These are phyloP conservation scores for Castor canadensis DNA, from an alignment of 2,113 vertebrate genomes.

Conservation along the genomic window DNA sequence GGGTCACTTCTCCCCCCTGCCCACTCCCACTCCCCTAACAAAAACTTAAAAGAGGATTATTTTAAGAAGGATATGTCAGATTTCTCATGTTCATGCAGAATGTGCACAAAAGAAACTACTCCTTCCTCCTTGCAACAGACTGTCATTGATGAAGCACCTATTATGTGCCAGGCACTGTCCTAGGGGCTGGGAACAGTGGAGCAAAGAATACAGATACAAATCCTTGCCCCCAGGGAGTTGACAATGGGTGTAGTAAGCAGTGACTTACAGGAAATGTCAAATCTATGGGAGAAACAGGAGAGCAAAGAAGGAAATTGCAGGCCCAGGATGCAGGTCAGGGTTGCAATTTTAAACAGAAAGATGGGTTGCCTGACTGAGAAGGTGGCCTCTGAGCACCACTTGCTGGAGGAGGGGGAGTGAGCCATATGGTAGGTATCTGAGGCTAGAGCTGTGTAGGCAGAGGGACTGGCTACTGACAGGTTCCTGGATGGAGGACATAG, in stretches of 20 bases:
- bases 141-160: not conserved
- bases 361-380: not conserved
- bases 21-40: too few relatives aligned
- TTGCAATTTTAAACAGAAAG: not conserved
- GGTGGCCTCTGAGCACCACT: not conserved
- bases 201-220: not conserved
- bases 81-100: not conserved
- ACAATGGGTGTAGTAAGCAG: not conserved
- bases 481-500: not conserved
- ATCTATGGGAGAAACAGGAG: not conserved
- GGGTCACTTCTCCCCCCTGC: too few relatives aligned
- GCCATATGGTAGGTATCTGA: not conserved
- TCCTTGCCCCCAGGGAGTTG: not conserved
- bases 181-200: not conserved
- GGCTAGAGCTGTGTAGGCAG: not conserved
- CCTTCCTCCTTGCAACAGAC: not conserved
- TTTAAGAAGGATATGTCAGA: not conserved
- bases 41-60: not conserved
- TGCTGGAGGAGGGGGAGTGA: not conserved
- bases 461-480: not conserved
- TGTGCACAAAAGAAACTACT: not conserved
- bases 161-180: not conserved
- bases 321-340: accelerated
- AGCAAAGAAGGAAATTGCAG: not conserved
- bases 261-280: not conserved